These are phyloP conservation scores for Gallinago jamesoni DNA, from an alignment of 2,113 vertebrate genomes.

Conservation along the genomic window DNA sequence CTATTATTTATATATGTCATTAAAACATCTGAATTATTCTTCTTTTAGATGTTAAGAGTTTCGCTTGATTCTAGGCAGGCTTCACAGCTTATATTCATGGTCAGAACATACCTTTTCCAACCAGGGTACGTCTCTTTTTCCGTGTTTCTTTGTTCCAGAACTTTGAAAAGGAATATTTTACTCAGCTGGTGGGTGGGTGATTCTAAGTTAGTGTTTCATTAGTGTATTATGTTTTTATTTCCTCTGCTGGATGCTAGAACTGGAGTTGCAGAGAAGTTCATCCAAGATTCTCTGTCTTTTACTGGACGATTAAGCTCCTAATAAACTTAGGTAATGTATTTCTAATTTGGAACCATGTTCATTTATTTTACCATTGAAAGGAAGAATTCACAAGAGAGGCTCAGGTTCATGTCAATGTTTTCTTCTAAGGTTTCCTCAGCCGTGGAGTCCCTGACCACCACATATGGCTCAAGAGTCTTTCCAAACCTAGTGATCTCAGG, in stretches of 20 bases:
- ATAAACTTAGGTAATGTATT: constrained; percentile 39
- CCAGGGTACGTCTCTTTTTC: background rate
- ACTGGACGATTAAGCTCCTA: constrained; percentile 5
- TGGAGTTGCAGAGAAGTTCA: constrained; percentile 26
- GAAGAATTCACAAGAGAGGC: constrained; percentile 36
- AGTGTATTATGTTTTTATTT: constrained; percentile 5
- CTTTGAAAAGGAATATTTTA: background rate
- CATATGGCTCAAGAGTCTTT: background rate
- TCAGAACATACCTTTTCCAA: constrained; percentile 7
- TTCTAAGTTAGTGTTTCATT: constrained; percentile 55
- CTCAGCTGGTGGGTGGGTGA: background rate
- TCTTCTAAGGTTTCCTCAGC: constrained; percentile 14
- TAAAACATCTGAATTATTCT: background rate
- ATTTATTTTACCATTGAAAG: constrained; percentile 10
- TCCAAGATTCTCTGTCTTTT: constrained; percentile 34
- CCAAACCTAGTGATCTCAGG: background rate
- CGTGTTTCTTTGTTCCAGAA: constrained; percentile 1
- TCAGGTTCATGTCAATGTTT: background rate
- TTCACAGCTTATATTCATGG: constrained; percentile 16
- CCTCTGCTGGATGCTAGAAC: constrained; percentile 26
- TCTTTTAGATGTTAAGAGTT: constrained; percentile 4
- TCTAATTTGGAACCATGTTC: constrained; percentile 27
- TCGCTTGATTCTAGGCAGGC: background rate
- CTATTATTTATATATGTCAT: background rate
- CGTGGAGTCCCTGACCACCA: background rate